These are phyloP conservation scores for Passer domesticus DNA, from an alignment of 2,113 vertebrate species.

Conservation along the genomic window DNA sequence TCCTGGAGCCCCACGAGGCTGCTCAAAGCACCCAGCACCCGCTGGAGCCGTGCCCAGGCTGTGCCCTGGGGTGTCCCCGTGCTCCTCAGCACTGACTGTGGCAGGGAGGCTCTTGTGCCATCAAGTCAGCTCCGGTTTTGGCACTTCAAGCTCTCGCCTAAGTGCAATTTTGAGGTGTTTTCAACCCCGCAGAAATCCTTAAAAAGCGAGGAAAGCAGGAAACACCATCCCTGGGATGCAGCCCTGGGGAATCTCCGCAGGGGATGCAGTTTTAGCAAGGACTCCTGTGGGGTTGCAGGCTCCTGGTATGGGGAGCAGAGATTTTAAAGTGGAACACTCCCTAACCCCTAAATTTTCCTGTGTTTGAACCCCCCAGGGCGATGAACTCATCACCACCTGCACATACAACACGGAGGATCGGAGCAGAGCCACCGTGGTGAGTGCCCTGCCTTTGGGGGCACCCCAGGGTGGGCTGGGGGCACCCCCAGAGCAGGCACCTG, in stretches of 20 bases:
- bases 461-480: background rate
- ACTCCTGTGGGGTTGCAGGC: accelerated
- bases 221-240: background rate
- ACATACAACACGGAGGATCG: slow-evolving; percentile 87
- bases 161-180: background rate
- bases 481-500: background rate
- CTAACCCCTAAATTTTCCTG: accelerated
- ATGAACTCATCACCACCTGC: slow-evolving; percentile 89
- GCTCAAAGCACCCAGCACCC: background rate
- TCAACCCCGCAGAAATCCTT: background rate
- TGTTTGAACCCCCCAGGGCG: slow-evolving; percentile 77
- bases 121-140: background rate
- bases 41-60: background rate
- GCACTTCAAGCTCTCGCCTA: background rate
- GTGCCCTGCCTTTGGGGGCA: background rate
- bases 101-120: background rate
- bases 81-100: accelerated
- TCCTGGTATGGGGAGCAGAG: background rate
- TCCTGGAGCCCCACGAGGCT: accelerated
- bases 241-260: background rate
- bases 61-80: accelerated
- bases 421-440: slow-evolving; percentile 85
- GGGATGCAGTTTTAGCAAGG: background rate
- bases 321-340: accelerated
- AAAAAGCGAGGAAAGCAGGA: background rate